Base-by-base conservation (phyloP, 2,797 vertebrate species). In the Eulemur rubriventer region DNA sequence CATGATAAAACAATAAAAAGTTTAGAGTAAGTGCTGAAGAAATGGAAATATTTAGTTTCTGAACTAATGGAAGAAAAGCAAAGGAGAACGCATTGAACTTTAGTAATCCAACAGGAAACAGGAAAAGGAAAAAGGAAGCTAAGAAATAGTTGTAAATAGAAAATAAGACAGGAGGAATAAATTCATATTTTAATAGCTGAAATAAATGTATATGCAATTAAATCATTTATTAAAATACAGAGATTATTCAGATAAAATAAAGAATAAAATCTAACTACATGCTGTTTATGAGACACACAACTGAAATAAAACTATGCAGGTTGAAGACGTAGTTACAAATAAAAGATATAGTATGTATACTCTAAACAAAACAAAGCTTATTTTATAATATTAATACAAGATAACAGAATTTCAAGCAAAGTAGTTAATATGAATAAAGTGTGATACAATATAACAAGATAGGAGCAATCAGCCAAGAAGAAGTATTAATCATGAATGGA, bases 401-500 rank as follows among this genome's bases (percentile, higher is more conserved):
- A 72, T 52, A 94, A 76, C 20, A 67, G 33, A 26, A 65, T 86
- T 80, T 48, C 73, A 59, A 89, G 11, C 12, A 91, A 88, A 67
- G 87, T 10, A 61, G 46, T 82, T 79, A 90, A 57, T 65, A 92
- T 59, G 48, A 73, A 78, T 88, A 76, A 95, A 89, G 26, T 55
- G 6, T 72, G 46, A 89, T 38, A 52, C 6, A 52, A 30, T 55
- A 70, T 63, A 88, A 46, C 8, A 52, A 35, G 48, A 61, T 55
- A 76, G 26, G 63, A 43, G 6, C 59, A 87, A 41, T 67, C 6
- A 26, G 43, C 8, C 13, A 48, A 65, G 17, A 59, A 70, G 17
- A 76, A 88, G 63, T 55, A 75, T 50, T 33, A 70, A 55, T 61
- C 35, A 28, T 3, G 57, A 65, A 38, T 26, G 2, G 48, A 2